Evolutionary conservation across 35 echinoderm and acorn worm species (phyloP).

Genomic region (Acanthaster planci): DNA sequence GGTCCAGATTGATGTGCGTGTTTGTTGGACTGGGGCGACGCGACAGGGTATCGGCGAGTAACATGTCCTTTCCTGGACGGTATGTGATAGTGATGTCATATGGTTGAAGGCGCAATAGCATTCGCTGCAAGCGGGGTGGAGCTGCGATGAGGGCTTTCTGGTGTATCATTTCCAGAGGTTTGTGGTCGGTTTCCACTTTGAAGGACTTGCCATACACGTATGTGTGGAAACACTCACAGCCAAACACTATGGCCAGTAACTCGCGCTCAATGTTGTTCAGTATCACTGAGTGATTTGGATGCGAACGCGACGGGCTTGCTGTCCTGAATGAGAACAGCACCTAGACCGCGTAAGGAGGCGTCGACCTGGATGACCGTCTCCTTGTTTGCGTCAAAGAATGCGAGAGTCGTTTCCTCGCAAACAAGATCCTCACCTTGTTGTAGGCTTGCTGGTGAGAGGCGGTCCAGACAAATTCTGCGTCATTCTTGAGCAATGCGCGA

Average conservation of each 20-base stretch:
- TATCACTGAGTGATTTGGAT: slow-evolving; percentile 43
- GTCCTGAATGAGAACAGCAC: slow-evolving; percentile 50
- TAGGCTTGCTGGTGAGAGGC: neutral
- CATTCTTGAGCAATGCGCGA: slow-evolving; percentile 19
- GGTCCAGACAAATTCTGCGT: neutral
- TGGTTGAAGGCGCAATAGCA: slow-evolving; percentile 46
- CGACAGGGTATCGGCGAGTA: slow-evolving; percentile 33
- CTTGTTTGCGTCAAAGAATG: slow-evolving; percentile 43
- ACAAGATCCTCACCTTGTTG: slow-evolving; percentile 2
- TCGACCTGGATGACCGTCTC: slow-evolving; percentile 37
- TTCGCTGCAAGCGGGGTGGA: slow-evolving; percentile 52
- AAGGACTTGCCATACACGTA: slow-evolving; percentile 59
- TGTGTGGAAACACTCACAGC: slow-evolving; percentile 54
- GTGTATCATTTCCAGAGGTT: slow-evolving; percentile 37
- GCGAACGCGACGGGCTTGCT: slow-evolving; percentile 36
- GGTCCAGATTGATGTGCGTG: neutral
- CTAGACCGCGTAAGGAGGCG: slow-evolving; percentile 39
- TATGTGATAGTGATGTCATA: slow-evolving; percentile 54
- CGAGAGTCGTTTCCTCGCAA: slow-evolving; percentile 12
- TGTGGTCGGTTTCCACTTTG: slow-evolving; percentile 52
- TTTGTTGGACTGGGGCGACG: slow-evolving; percentile 13
- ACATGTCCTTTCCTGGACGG: slow-evolving; percentile 49
- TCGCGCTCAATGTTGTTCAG: slow-evolving; percentile 65
- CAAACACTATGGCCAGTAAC: slow-evolving; percentile 62
- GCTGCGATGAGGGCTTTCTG: slow-evolving; percentile 29